Conservation (phyloP, 2,113 vertebrate species). For the Colaptes auratus region DNA sequence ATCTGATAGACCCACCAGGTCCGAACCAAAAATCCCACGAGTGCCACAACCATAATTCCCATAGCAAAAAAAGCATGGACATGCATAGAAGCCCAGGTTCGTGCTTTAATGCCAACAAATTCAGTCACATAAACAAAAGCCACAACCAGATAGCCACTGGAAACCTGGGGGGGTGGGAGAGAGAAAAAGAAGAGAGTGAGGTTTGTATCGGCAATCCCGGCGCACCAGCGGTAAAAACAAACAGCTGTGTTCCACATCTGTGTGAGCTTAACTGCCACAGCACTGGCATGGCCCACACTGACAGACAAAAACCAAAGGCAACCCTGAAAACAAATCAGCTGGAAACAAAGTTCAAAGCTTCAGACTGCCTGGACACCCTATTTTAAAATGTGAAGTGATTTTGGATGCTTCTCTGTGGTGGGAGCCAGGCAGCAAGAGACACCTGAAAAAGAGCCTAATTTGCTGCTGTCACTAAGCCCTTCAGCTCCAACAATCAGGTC, state of each 20-base stretch:
- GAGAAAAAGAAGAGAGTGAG: background rate
- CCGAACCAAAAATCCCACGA: conserved; percentile 86
- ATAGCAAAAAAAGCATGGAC: conserved; percentile 91
- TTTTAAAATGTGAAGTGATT: background rate
- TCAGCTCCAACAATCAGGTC: background rate
- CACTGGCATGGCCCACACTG: background rate
- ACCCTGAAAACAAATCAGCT: background rate
- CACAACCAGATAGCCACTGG: conserved; percentile 93
- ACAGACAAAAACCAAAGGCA: background rate
- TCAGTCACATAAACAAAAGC: conserved; percentile 96
- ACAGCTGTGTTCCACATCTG: background rate
- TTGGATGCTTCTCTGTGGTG: background rate
- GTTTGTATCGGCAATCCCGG: background rate
- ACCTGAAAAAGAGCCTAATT: background rate
- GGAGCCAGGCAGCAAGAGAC: background rate
- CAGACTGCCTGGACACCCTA: background rate
- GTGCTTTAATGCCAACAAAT: conserved; percentile 88
- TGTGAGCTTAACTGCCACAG: fast-evolving
- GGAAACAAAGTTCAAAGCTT: background rate
- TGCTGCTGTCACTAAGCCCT: background rate
- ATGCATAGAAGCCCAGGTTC: conserved; percentile 94
- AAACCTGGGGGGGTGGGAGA: conserved; percentile 78
- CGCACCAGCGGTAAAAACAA: background rate
- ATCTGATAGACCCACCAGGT: conserved; percentile 95
- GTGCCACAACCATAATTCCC: conserved; percentile 89